Conservation (phyloP, 2,113 vertebrate genomes). For the Oostethus manadensis region DNA sequence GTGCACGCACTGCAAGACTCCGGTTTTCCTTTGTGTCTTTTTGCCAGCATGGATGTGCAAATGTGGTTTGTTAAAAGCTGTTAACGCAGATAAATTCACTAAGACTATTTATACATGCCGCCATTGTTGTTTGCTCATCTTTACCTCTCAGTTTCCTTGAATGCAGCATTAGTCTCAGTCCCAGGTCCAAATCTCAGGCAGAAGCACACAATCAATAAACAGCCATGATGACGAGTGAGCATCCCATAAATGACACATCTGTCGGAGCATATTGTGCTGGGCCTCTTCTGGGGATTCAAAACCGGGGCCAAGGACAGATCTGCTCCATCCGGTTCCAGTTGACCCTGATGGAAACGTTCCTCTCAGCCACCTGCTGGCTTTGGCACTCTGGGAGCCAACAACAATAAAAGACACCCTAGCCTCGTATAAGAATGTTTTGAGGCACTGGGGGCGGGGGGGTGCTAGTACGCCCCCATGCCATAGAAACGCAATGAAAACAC, state of each 20-base stretch:
- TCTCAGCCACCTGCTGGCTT: slow-evolving; percentile 36
- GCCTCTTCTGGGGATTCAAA: slow-evolving; percentile 52
- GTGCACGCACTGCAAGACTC: too few species aligned
- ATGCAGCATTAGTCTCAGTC: background rate
- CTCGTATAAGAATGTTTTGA: background rate
- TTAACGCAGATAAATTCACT: too few species aligned
- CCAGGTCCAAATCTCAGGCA: too few species aligned
- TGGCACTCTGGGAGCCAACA: slow-evolving; percentile 1
- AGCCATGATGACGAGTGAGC: slow-evolving; percentile 48
- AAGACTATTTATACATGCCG: too few species aligned
- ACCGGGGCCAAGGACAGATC: slow-evolving; percentile 4
- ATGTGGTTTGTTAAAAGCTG: too few species aligned
- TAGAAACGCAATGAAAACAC: background rate
- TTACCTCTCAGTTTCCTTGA: background rate
- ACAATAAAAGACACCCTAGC: slow-evolving; percentile 8
- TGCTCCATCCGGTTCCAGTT: slow-evolving; percentile 38
- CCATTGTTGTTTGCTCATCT: too few species aligned
- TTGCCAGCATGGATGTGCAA: too few species aligned
- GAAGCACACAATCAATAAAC: background rate
- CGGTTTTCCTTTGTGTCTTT: too few species aligned
- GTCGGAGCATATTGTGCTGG: slow-evolving; percentile 58
- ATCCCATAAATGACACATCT: slow-evolving; percentile 63
- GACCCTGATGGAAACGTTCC: slow-evolving; percentile 30
- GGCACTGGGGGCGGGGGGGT: background rate
- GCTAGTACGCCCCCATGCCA: background rate